Conservation (phyloP, 2,113 vertebrate species). For the Mixornis gularis region DNA sequence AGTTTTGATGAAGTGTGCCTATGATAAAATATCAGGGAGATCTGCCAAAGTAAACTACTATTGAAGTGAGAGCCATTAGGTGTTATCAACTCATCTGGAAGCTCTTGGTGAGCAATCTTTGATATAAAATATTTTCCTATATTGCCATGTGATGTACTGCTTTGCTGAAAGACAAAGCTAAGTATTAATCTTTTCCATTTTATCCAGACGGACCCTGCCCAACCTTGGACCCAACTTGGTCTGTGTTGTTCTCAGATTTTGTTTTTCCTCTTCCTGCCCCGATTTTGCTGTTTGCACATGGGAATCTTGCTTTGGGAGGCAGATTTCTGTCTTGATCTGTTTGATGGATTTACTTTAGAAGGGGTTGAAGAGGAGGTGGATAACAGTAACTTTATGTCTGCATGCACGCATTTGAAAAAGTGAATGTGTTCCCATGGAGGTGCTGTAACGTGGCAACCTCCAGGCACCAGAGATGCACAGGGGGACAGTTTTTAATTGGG, state of each 20-base stretch:
- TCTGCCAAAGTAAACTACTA: constrained; percentile 23
- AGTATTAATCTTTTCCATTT: constrained; percentile 7
- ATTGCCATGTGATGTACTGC: background rate
- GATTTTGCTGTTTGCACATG: background rate
- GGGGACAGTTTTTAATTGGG: background rate
- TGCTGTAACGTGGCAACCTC: background rate
- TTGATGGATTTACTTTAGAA: background rate
- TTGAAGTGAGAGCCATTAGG: constrained; percentile 18
- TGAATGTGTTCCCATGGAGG: background rate
- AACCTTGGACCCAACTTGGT: background rate
- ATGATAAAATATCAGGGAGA: background rate
- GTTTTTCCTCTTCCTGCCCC: background rate
- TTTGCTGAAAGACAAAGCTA: constrained; percentile 6
- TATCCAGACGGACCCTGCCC: background rate
- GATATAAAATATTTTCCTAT: constrained; percentile 1
- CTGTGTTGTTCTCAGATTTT: background rate
- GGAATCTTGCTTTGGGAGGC: background rate
- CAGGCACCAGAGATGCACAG: background rate
- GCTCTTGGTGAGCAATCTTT: constrained; percentile 21
- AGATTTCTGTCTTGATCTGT: background rate
- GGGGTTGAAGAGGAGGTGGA: background rate
- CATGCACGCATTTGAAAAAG: background rate
- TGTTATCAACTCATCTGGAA: constrained; percentile 55
- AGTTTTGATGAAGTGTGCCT: constrained; percentile 34
- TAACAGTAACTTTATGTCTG: background rate